These are phyloP conservation scores for Arothron firmamentum DNA, from an alignment of 2,113 vertebrate genomes.

Conservation along the genomic window DNA sequence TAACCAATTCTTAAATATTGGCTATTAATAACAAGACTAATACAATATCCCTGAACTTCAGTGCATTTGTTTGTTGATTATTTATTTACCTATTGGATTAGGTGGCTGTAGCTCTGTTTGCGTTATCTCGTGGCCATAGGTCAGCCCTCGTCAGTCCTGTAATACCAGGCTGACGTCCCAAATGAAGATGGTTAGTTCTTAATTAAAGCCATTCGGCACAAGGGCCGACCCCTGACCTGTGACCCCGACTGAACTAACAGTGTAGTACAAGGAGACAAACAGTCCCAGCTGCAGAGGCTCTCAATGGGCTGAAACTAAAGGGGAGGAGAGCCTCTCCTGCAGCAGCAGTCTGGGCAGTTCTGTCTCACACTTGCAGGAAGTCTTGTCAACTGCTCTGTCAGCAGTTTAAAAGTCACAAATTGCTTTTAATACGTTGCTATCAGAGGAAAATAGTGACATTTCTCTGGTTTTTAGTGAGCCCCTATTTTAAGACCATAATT, in stretches of 20 bases:
- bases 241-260: conserved; percentile 54
- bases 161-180: conserved; percentile 13
- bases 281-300: conserved; percentile 64
- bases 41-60: too few species aligned
- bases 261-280: conserved; percentile 58
- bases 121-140: not conserved
- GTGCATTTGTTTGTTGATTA: too few species aligned
- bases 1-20: too few species aligned
- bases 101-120: not conserved
- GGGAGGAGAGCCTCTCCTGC: conserved; percentile 53
- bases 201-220: conserved; percentile 55
- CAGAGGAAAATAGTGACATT: not conserved
- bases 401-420: conserved; percentile 13
- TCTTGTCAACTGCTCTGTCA: conserved; percentile 46
- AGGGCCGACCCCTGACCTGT: conserved; percentile 57
- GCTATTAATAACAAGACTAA: too few species aligned
- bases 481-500: too few species aligned
- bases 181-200: conserved; percentile 22
- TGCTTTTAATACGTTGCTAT: not conserved
- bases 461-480: not conserved
- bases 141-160: not conserved
- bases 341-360: conserved; percentile 22
- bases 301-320: conserved; percentile 52
- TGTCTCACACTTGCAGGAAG: conserved; percentile 35
- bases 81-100: too few species aligned